These are phyloP conservation scores for Chamaea fasciata DNA, from an alignment of 2,113 vertebrate species.

Conservation along the genomic window DNA sequence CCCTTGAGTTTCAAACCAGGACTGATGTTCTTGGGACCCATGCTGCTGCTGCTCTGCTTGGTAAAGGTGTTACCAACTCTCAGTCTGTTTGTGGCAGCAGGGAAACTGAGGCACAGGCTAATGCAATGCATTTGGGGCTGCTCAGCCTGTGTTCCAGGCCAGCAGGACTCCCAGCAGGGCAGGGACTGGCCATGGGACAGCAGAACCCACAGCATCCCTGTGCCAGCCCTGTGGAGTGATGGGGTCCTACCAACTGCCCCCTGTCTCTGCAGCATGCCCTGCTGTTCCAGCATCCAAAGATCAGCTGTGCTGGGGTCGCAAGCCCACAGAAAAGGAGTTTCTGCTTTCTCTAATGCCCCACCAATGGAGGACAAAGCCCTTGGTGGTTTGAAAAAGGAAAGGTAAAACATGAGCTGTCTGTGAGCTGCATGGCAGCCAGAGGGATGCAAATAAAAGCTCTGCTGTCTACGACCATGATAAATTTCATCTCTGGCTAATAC, in stretches of 20 bases:
- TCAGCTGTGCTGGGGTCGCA: no score
- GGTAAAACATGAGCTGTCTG: background rate
- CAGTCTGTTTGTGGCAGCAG: background rate
- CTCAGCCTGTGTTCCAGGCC: background rate
- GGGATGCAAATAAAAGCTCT: slow-evolving; percentile 14
- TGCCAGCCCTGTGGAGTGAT: accelerated
- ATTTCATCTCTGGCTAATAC: slow-evolving; percentile 30
- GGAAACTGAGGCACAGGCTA: background rate
- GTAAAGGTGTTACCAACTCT: background rate
- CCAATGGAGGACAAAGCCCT: background rate
- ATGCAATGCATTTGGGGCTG: background rate
- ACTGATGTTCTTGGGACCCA: accelerated
- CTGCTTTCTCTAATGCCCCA: background rate
- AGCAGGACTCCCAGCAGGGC: background rate
- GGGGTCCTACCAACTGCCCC: background rate
- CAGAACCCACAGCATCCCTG: background rate
- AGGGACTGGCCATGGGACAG: accelerated
- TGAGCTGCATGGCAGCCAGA: background rate
- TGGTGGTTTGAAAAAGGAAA: background rate
- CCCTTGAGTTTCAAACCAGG: accelerated
- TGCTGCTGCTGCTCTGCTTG: background rate
- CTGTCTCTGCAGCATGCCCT: accelerated
- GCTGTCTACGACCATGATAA: background rate
- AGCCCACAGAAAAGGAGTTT: background rate
- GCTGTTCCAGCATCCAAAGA: background rate